Conservation (phyloP, 2,113 vertebrate species). For the Clarias batrachus region DNA sequence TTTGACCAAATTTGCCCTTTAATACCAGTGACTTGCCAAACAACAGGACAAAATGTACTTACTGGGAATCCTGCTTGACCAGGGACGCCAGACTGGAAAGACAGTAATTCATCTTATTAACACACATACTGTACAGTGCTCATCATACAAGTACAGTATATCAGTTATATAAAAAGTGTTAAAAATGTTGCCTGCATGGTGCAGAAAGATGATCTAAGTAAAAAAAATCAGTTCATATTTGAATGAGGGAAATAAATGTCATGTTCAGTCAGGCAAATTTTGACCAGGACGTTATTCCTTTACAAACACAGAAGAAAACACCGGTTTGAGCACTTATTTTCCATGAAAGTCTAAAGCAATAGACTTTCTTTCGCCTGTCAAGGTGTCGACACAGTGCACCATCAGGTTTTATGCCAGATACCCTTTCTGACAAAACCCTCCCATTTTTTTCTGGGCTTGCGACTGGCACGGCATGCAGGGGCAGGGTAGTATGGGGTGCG, state of each 20-base stretch:
- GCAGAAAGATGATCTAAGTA: neutral
- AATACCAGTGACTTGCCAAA: neutral
- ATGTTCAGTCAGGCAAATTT: too few species aligned
- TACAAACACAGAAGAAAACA: neutral
- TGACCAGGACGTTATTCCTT: neutral
- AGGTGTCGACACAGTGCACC: too few species aligned
- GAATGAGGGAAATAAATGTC: neutral
- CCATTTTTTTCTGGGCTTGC: too few species aligned
- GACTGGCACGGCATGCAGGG: too few species aligned
- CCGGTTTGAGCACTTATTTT: slow-evolving; percentile 3
- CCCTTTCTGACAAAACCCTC: too few species aligned
- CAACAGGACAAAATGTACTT: slow-evolving; percentile 40
- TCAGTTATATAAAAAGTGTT: neutral
- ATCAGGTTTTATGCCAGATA: too few species aligned
- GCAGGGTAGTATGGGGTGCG: too few species aligned
- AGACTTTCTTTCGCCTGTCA: too few species aligned
- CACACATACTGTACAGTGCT: neutral
- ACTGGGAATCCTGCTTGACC: slow-evolving; percentile 69
- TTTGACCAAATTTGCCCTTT: neutral
- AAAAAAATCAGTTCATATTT: neutral
- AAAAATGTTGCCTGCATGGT: neutral
- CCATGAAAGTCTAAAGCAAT: neutral
- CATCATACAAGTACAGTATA: neutral
- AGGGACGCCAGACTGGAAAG: slow-evolving; percentile 54
- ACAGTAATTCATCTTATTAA: neutral